Conservation (phyloP, 1,140 invertebrate genomes). For the Tetramorium simillimum region DNA sequence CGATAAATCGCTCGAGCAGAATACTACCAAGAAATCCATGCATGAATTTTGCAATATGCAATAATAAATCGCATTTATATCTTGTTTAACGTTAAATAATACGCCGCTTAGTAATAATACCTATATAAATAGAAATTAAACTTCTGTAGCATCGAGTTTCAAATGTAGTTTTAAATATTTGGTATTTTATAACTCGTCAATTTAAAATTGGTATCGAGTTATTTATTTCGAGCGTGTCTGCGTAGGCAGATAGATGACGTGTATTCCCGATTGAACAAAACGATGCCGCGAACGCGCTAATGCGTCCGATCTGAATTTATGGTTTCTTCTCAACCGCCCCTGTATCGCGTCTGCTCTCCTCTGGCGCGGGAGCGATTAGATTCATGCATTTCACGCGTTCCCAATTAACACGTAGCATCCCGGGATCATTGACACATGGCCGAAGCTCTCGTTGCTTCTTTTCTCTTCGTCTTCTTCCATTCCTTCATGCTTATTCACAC, state of each 20-base stretch:
- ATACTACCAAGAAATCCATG: background rate
- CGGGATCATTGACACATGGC: slow-evolving; percentile 27
- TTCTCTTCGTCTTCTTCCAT: background rate
- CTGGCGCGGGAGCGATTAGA: slow-evolving; percentile 71
- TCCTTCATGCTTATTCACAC: background rate
- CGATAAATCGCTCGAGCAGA: no score
- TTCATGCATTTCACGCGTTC: slow-evolving; percentile 71
- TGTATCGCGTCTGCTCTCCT: slow-evolving; percentile 55
- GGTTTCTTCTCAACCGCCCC: slow-evolving; percentile 54
- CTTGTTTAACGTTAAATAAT: background rate
- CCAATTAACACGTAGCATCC: slow-evolving; percentile 72
- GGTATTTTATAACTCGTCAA: background rate
- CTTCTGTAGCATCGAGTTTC: background rate
- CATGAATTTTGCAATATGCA: background rate
- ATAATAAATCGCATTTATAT: background rate
- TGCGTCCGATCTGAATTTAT: slow-evolving; percentile 75
- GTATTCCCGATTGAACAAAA: slow-evolving; percentile 22
- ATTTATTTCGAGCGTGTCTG: slow-evolving; percentile 32
- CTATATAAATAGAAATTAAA: background rate
- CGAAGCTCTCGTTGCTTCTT: background rate
- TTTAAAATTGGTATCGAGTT: background rate
- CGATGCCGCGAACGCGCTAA: slow-evolving; percentile 63
- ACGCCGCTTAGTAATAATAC: no score
- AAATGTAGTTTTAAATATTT: background rate
- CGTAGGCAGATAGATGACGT: background rate